A percentile compares a stretch with the other conserved stretches of the same genome.
Evolutionary conservation across 2,888 invertebrate species (phyloP).

Genomic region (Nomada flava): DNA sequence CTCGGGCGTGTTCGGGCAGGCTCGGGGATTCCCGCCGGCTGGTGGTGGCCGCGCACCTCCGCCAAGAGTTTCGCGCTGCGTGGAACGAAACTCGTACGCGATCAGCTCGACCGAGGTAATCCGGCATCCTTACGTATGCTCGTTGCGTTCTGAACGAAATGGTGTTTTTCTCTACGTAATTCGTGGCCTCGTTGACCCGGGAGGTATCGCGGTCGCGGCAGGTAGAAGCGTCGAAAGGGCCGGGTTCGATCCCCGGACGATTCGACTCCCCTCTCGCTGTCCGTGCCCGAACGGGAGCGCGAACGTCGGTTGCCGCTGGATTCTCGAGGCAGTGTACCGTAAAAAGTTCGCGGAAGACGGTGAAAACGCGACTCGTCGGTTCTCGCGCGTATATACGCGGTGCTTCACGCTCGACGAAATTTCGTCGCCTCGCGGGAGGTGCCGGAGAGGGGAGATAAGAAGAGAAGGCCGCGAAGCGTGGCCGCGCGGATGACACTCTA

Average conservation of each 20-base stretch:
- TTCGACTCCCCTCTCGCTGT: conserved; percentile 25
- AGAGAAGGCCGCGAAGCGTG: conserved; percentile 32
- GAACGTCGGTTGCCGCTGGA: conserved; percentile 40
- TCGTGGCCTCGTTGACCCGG: conserved; percentile 22
- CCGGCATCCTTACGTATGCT: conserved; percentile 78
- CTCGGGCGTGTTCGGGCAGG: conserved; percentile 69
- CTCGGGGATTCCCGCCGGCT: conserved; percentile 75
- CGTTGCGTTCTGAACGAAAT: conserved; percentile 63
- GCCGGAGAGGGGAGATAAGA: conserved; percentile 37
- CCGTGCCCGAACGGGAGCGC: conserved; percentile 27
- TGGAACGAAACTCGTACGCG: conserved; percentile 82
- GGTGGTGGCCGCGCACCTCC: conserved; percentile 81
- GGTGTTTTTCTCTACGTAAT: conserved; percentile 38
- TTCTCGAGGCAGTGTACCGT: conserved; percentile 66
- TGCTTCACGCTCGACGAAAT: conserved; percentile 62
- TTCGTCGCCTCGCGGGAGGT: conserved; percentile 27
- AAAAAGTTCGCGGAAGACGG: conserved; percentile 67
- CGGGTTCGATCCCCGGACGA: conserved; percentile 32
- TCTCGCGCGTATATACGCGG: conserved; percentile 33
- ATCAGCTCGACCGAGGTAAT: conserved; percentile 80
- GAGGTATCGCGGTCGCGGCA: conserved; percentile 13
- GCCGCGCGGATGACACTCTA: conserved; percentile 26
- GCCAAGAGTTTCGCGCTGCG: conserved; percentile 81
- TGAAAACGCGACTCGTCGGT: conserved; percentile 51
- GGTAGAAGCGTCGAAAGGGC: neutral